phyloP scores from a whole-genome alignment of 2,797 vertebrate genomes.

The Sarcoramphus papa region DNA sequence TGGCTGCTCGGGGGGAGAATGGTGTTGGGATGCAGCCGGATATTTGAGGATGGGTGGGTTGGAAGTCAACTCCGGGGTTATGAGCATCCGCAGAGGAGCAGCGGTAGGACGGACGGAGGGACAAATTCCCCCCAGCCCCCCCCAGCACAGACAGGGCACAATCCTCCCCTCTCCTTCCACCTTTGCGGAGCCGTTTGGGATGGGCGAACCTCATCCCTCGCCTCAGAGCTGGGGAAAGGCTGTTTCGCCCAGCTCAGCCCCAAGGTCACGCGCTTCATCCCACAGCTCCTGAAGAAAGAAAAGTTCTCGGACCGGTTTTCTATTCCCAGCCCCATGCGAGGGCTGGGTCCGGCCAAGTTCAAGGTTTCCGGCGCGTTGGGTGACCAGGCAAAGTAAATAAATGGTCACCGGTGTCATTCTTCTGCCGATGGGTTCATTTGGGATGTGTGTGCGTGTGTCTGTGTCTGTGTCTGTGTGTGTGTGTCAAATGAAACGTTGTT shows the following conservation, averaged over 20 bases:
- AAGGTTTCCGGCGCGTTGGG: constrained; percentile 1
- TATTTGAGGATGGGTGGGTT: not conserved
- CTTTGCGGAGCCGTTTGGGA: not conserved
- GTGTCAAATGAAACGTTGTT: not conserved
- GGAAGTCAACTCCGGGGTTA: accelerated
- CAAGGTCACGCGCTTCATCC: not conserved
- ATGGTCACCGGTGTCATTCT: not conserved
- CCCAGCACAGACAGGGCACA: not conserved
- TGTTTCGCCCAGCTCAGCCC: not conserved
- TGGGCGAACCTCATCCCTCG: accelerated
- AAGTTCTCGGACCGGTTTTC: constrained; percentile 45
- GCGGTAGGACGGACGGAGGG: accelerated
- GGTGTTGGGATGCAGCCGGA: not conserved
- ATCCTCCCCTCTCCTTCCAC: not conserved
- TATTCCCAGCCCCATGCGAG: not conserved
- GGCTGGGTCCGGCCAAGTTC: not conserved
- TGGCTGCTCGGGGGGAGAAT: not conserved
- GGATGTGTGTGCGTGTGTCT: not conserved
- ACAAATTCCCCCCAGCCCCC: not conserved
- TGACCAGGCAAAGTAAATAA: not conserved
- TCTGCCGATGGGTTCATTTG: not conserved
- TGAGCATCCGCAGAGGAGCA: not conserved
- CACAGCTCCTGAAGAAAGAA: not conserved
- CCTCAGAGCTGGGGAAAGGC: not conserved
- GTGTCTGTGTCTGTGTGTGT: too few species aligned